Percentiles rank a stretch among this genome's conserved stretches.
These are phyloP conservation scores for Arion vulgaris DNA, from an alignment of 1,140 invertebrate species.

Conservation along the genomic window DNA sequence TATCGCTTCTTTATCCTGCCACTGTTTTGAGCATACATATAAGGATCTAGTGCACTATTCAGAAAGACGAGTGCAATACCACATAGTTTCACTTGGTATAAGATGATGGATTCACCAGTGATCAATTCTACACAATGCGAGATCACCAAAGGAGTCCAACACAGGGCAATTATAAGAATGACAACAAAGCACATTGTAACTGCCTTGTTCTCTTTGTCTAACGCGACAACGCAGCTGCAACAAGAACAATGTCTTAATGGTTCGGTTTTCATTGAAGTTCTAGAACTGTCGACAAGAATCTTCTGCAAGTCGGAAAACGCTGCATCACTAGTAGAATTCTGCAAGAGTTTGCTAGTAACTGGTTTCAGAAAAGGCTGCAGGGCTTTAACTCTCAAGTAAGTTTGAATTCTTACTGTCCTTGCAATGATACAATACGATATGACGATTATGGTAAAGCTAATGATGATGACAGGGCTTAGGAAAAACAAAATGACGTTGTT, in stretches of 20 bases:
- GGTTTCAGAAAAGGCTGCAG: neutral
- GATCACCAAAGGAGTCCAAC: slow-evolving; percentile 60
- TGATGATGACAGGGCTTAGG: slow-evolving; percentile 50
- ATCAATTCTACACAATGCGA: slow-evolving; percentile 56
- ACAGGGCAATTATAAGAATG: slow-evolving; percentile 55
- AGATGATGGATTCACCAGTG: slow-evolving; percentile 59
- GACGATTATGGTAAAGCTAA: slow-evolving; percentile 52
- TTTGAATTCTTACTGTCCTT: slow-evolving; percentile 48
- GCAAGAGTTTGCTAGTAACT: neutral
- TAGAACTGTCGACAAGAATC: neutral
- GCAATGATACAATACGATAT: slow-evolving; percentile 54
- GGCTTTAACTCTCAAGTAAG: slow-evolving; percentile 20
- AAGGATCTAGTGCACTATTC: slow-evolving; percentile 61
- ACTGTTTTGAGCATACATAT: slow-evolving; percentile 60
- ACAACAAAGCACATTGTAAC: slow-evolving; percentile 60
- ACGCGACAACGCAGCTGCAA: slow-evolving; percentile 44
- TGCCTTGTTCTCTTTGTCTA: slow-evolving; percentile 57
- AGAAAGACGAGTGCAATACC: slow-evolving; percentile 62
- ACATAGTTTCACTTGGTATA: slow-evolving; percentile 65
- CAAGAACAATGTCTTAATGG: slow-evolving; percentile 42
- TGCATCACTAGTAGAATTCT: neutral
- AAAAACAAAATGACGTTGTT: slow-evolving; percentile 60
- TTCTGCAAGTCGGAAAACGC: slow-evolving; percentile 7
- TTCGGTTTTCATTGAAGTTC: neutral
- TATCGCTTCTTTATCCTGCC: slow-evolving; percentile 51